These are phyloP conservation scores for Elanus axillaris DNA, from an alignment of 2,113 vertebrate species.

Conservation along the genomic window DNA sequence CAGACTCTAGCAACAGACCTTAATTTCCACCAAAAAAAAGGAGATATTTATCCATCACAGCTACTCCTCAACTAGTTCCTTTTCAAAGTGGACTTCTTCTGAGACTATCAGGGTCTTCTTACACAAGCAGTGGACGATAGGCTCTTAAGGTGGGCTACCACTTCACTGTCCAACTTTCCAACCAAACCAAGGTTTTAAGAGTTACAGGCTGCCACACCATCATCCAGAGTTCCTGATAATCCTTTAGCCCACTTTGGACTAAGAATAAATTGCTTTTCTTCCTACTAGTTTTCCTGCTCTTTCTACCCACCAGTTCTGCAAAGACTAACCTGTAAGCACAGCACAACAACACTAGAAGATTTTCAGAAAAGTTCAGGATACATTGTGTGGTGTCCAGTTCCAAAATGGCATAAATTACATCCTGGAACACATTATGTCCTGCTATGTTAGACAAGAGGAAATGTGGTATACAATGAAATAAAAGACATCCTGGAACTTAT, in stretches of 20 bases:
- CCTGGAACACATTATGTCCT: conserved; percentile 73
- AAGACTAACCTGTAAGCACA: conserved; percentile 11
- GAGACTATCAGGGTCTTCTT: neutral
- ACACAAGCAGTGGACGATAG: neutral
- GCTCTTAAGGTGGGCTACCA: neutral
- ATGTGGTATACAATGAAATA: conserved; percentile 73
- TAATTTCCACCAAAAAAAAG: neutral
- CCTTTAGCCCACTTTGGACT: neutral
- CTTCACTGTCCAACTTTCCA: neutral
- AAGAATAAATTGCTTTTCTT: neutral
- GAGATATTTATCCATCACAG: neutral
- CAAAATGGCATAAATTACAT: conserved; percentile 69
- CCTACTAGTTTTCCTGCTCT: neutral
- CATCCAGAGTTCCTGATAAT: neutral
- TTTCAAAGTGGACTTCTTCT: neutral
- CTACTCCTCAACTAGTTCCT: neutral
- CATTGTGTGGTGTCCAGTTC: conserved; percentile 52
- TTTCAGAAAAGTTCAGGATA: conserved; percentile 53
- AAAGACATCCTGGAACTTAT: conserved; percentile 79
- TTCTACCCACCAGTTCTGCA: neutral
- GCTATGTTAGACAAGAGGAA: conserved; percentile 73
- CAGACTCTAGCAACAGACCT: neutral
- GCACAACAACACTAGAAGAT: neutral
- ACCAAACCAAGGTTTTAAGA: neutral
- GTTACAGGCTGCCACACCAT: neutral